phyloP scores from a whole-genome alignment of 2,797 vertebrate species.

The Platyrinchus mystaceus region DNA sequence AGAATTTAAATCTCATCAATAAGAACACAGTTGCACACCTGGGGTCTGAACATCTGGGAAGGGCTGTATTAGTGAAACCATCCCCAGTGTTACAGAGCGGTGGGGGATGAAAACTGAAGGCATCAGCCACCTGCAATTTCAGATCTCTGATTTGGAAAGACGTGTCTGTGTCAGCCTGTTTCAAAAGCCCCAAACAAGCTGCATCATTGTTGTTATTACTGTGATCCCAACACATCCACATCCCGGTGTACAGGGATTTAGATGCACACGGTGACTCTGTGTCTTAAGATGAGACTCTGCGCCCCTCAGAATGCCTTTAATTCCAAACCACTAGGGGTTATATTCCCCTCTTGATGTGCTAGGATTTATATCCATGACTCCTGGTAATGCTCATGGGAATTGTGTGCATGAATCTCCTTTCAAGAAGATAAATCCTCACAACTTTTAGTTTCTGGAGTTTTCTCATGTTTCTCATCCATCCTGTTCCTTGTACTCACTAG shows the following conservation, averaged over 20 bases:
- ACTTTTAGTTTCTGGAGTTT: conserved; percentile 1
- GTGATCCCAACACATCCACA: not conserved
- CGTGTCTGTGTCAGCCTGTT: not conserved
- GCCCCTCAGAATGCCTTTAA: conserved; percentile 34
- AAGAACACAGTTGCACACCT: conserved; percentile 16
- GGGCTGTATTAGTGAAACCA: not conserved
- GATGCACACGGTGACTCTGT: not conserved
- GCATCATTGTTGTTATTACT: not conserved
- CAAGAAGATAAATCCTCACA: not conserved
- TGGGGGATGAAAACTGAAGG: conserved; percentile 23
- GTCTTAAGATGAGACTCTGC: conserved; percentile 22
- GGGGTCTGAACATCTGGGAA: conserved; percentile 51
- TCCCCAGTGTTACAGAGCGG: not conserved
- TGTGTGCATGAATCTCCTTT: conserved; percentile 16
- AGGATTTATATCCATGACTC: conserved; percentile 38
- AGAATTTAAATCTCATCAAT: conserved; percentile 49
- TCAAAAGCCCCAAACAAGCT: conserved; percentile 4
- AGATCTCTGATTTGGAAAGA: not conserved
- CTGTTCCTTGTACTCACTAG: not conserved
- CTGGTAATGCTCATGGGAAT: conserved; percentile 33
- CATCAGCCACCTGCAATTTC: conserved; percentile 40
- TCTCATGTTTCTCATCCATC: not conserved
- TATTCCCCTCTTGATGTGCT: conserved; percentile 26
- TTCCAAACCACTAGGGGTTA: conserved; percentile 31
- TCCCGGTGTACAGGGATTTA: not conserved